phyloP scores from a whole-genome alignment of 2,888 invertebrate genomes.

The Automeris io region DNA sequence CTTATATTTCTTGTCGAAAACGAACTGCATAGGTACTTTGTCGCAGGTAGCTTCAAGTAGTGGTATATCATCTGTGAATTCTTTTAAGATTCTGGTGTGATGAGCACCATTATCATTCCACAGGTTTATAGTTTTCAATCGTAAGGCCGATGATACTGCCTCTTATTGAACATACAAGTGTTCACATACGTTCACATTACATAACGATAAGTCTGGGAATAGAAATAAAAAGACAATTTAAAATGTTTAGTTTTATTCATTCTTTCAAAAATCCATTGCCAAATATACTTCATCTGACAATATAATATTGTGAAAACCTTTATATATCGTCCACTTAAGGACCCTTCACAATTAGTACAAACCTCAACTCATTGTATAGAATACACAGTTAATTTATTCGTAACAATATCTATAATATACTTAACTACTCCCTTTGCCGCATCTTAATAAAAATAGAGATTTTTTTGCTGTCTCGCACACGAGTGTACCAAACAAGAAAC shows the following conservation, averaged over 20 bases:
- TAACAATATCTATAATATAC: background rate
- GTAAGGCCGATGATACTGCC: too few species aligned
- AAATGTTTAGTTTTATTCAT: conserved; percentile 38
- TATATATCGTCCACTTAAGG: too few species aligned
- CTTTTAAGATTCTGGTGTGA: too few species aligned
- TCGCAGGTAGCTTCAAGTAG: too few species aligned
- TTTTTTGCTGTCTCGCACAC: background rate
- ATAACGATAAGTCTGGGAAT: background rate
- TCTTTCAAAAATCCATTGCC: conserved; percentile 56
- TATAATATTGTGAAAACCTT: conserved; percentile 41
- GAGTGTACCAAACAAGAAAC: background rate
- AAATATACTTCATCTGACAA: conserved; percentile 47
- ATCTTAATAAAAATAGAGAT: conserved; percentile 1
- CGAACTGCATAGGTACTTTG: too few species aligned
- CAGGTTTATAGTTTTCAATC: too few species aligned
- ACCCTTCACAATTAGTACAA: background rate
- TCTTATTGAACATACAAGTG: background rate
- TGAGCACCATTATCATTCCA: too few species aligned
- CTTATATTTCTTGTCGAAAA: too few species aligned
- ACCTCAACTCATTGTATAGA: background rate
- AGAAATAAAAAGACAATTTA: background rate
- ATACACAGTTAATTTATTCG: background rate
- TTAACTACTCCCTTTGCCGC: background rate
- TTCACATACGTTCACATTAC: background rate
- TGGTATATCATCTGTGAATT: too few species aligned